Evolutionary conservation across 2,797 vertebrate species (phyloP).

Genomic region (Gallinago stenura): DNA sequence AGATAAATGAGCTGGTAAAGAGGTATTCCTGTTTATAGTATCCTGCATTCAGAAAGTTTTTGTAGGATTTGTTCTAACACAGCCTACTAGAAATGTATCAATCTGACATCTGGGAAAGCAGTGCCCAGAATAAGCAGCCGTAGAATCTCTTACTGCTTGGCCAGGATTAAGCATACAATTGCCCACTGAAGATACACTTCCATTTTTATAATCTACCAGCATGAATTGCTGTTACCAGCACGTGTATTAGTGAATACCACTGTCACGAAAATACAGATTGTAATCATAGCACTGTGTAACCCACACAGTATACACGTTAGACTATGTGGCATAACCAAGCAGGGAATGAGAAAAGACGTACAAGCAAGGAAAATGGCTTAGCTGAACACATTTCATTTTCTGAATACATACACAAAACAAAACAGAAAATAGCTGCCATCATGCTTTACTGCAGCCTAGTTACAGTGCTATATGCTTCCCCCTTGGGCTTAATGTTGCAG

Average conservation of each 20-base stretch:
- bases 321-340: neutral
- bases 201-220: neutral
- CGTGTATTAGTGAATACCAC: rapidly evolving
- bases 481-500: neutral
- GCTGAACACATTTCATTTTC: neutral
- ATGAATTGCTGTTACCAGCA: neutral
- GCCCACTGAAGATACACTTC: neutral
- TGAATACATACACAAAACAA: neutral
- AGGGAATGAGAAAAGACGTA: neutral
- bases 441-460: neutral
- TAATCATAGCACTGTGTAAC: neutral
- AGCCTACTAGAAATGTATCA: neutral
- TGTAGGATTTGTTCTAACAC: neutral
- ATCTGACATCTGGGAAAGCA: neutral
- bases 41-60: neutral
- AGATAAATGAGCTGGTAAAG: neutral
- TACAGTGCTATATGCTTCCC: neutral
- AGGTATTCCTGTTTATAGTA: neutral
- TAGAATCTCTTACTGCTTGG: neutral
- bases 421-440: neutral
- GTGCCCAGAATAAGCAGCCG: neutral
- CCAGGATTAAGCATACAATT: neutral
- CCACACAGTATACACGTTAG: too few species aligned
- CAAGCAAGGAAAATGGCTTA: neutral
- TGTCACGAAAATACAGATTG: neutral